Evolutionary conservation across 1,140 invertebrate species (phyloP).

Genomic region (Choristoneura fumiferana): DNA sequence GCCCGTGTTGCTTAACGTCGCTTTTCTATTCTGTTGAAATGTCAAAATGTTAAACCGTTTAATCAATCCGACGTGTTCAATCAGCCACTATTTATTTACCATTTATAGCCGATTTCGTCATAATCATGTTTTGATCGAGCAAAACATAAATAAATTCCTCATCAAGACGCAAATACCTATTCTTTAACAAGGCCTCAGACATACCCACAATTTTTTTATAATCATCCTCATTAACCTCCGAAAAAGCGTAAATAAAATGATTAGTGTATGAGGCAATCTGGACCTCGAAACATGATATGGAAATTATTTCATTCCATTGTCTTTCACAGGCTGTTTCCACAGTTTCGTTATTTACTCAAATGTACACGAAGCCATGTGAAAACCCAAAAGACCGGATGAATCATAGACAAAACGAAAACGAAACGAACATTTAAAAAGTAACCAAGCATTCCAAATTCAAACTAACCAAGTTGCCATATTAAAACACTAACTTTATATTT

Average conservation of each 20-base stretch:
- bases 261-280: conserved; percentile 41
- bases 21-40: too few relatives aligned
- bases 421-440: conserved; percentile 45
- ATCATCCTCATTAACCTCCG: conserved; percentile 39
- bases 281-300: conserved; percentile 44
- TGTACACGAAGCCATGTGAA: conserved; percentile 56
- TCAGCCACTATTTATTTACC: not conserved
- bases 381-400: conserved; percentile 45
- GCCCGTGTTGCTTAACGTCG: too few relatives aligned
- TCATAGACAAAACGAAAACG: conserved; percentile 37
- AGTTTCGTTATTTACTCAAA: conserved; percentile 60
- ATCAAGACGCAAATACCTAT: conserved; percentile 26
- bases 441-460: conserved; percentile 56
- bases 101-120: conserved; percentile 5
- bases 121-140: conserved; percentile 12
- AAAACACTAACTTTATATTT: conserved; percentile 51
- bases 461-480: conserved; percentile 72
- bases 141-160: conserved; percentile 19
- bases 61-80: not conserved
- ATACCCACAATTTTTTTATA: conserved; percentile 36
- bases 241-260: conserved; percentile 47
- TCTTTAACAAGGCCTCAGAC: conserved; percentile 37
- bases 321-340: conserved; percentile 49
- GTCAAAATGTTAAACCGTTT: too few relatives aligned
- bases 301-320: conserved; percentile 46